Evolutionary conservation across 1,140 invertebrate genomes (phyloP), one percentile per base, ranked within the genome.

Genomic region (Drosophila virilis): DNA sequence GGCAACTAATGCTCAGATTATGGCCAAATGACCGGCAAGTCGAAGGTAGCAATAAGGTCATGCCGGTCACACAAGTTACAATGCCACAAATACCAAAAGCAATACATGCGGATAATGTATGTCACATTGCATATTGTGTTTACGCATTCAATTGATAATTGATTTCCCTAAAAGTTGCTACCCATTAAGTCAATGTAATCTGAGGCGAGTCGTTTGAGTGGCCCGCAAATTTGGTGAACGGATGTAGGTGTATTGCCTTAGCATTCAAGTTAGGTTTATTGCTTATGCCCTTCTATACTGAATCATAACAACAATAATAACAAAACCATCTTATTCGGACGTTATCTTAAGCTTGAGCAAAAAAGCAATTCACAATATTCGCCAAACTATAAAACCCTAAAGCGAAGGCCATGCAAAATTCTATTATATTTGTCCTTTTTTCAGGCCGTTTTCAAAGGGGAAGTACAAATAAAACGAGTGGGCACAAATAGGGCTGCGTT

Each of bases 1-100:
- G 55, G 64, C 46, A 51, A 76, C 77, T 76, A 72, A 78, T 67
- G 43, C 62, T 17, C 45, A 43, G 77, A 58, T 79, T 77, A 77
- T 69, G 43, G 2, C 15, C 66, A 50, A 65, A 51, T 70, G 51
- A 43, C 73, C 55, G 48, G 3, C 57, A 60, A 10, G 32, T 35
- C 9, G 12, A 68, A 77, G 67, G 67, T 64, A 73, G 43, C 13
- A 69, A 73, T 68, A 48, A 71, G 61, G 57, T 71, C 66, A 75
- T 0, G n/a, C 35, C 13, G 45, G 42, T 55, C 67, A 32, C 7
- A 73, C 13, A 73, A 13, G 17, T 50, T 37, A 42, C 13, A 59
- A 22, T 22, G 17, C 15, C n/a, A 45, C 17, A 28, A 37, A 37
- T n/a, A 15, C 5, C 1, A 61, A 45, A 45, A 33, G 9, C 12